These are phyloP conservation scores for Parapsyche elsis DNA, from an alignment of 1,140 invertebrate species.

Conservation along the genomic window DNA sequence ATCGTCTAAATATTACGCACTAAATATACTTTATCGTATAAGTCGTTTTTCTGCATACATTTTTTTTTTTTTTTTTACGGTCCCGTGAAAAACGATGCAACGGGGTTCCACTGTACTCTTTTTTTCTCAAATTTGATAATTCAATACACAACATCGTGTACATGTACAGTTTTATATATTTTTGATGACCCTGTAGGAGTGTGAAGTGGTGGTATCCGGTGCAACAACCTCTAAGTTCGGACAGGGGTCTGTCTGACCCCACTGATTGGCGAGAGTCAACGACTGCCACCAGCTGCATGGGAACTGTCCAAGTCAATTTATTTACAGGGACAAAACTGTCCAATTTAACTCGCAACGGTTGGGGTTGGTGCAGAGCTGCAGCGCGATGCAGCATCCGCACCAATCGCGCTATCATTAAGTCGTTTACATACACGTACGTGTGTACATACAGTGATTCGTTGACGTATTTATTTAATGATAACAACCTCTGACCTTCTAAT, in stretches of 20 bases:
- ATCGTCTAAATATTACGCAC: no score
- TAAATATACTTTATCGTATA: no score
- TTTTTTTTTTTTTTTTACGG: no score
- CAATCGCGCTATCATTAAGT: no score
- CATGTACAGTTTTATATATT: no score
- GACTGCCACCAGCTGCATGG: neutral
- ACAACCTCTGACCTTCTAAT: slow-evolving; percentile 35
- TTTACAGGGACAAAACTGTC: neutral
- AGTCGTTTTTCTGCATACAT: no score
- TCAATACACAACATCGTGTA: no score
- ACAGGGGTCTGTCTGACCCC: slow-evolving; percentile 3
- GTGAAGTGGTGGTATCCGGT: neutral
- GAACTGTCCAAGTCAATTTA: neutral
- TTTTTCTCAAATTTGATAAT: no score
- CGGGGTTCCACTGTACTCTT: no score
- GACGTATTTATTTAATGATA: neutral
- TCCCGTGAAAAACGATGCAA: no score
- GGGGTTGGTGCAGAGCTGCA: neutral
- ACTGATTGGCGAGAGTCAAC: slow-evolving; percentile 5
- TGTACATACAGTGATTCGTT: neutral
- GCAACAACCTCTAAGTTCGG: slow-evolving; percentile 12
- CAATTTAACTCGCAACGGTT: neutral
- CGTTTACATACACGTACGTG: no score
- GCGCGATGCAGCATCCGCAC: no score
- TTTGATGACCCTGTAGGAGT: neutral